A percentile compares a stretch with the other conserved stretches of the same genome.
Evolutionary conservation across 2,888 invertebrate genomes (phyloP).

Genomic region (Cephalotes varians): DNA sequence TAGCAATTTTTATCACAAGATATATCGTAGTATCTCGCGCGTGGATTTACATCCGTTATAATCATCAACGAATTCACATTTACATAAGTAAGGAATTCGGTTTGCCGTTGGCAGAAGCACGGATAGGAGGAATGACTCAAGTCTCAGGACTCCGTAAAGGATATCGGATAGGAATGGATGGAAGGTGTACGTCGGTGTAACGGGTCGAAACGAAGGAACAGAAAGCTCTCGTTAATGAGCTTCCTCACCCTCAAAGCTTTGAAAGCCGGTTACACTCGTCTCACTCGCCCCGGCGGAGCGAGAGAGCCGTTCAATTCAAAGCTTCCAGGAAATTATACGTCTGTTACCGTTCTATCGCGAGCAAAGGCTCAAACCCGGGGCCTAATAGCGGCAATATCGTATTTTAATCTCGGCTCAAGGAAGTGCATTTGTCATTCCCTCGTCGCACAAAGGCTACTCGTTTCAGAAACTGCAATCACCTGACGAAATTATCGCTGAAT

Average conservation of each 20-base stretch:
- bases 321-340: constrained; percentile 84
- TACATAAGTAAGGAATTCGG: constrained; percentile 81
- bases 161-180: constrained; percentile 67
- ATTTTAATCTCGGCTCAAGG: constrained; percentile 79
- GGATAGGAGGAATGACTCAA: constrained; percentile 42
- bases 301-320: constrained; percentile 82
- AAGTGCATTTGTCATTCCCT: constrained; percentile 77
- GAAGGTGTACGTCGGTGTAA: constrained; percentile 71
- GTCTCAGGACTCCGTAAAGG: constrained; percentile 64
- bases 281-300: constrained; percentile 71
- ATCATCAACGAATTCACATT: constrained; percentile 78
- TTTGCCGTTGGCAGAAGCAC: constrained; percentile 30
- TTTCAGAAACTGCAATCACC: constrained; percentile 68
- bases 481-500: constrained; percentile 63
- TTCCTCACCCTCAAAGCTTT: constrained; percentile 83
- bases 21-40: background rate
- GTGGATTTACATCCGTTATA: constrained; percentile 64
- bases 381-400: constrained; percentile 81
- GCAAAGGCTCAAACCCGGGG: constrained; percentile 72
- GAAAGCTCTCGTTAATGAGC: constrained; percentile 85
- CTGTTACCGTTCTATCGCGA: constrained; percentile 79
- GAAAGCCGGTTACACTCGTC: constrained; percentile 83
- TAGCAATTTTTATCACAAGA: background rate
- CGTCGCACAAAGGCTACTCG: constrained; percentile 65
- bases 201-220: constrained; percentile 75